phyloP scores from a whole-genome alignment of 2,113 vertebrate genomes.

The Suricata suricatta region DNA sequence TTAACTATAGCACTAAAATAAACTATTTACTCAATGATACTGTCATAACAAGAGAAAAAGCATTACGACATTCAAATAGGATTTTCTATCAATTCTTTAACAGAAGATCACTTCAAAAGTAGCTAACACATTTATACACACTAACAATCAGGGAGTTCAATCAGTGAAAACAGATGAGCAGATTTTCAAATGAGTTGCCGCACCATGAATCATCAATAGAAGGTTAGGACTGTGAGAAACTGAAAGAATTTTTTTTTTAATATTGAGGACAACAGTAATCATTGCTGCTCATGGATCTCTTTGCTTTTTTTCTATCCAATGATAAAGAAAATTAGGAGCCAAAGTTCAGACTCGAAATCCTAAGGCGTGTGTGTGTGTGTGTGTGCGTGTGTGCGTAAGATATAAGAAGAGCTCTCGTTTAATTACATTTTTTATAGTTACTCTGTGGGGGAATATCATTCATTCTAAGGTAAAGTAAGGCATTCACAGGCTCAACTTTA shows the following conservation, averaged over 20 bases:
- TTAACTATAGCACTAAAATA: constrained; percentile 83
- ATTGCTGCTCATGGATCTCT: constrained; percentile 65
- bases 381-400: neutral
- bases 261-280: constrained; percentile 54
- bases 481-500: constrained; percentile 81
- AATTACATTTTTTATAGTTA: constrained; percentile 47
- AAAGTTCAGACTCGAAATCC: constrained; percentile 77
- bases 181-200: constrained; percentile 77
- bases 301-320: constrained; percentile 48
- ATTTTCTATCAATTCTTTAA: constrained; percentile 82
- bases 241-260: constrained; percentile 53
- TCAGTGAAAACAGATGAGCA: constrained; percentile 76
- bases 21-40: constrained; percentile 85
- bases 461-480: constrained; percentile 68
- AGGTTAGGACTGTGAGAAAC: constrained; percentile 66
- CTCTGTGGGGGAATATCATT: constrained; percentile 13
- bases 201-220: constrained; percentile 78
- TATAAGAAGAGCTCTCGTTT: constrained; percentile 58
- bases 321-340: constrained; percentile 64
- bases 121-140: constrained; percentile 79
- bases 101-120: constrained; percentile 80
- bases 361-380: neutral
- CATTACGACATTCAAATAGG: constrained; percentile 78
- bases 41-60: constrained; percentile 83
- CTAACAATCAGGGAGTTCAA: constrained; percentile 84